Evolutionary conservation across 2,888 invertebrate species (phyloP).

Genomic region (Tuta absoluta): DNA sequence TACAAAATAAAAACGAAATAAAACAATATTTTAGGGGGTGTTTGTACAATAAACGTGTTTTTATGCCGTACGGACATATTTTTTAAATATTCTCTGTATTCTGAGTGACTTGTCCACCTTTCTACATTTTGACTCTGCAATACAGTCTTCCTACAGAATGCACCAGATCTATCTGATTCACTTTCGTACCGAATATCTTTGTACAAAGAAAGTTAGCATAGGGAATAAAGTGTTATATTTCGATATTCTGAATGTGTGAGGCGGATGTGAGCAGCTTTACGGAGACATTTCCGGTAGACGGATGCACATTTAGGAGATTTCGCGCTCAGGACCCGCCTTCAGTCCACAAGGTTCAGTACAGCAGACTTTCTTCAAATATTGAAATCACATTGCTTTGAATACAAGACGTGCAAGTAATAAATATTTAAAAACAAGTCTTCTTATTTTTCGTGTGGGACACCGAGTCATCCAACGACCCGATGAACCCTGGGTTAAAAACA

Average conservation of each 20-base stretch:
- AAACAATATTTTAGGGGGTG: too few relatives aligned
- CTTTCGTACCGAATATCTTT: background rate
- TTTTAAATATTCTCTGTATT: too few relatives aligned
- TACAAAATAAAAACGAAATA: too few relatives aligned
- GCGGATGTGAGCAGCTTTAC: slow-evolving; percentile 62
- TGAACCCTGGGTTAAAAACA: too few relatives aligned
- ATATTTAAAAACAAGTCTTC: slow-evolving; percentile 15
- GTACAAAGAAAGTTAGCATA: slow-evolving; percentile 16
- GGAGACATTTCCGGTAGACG: slow-evolving; percentile 67
- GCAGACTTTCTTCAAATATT: slow-evolving; percentile 59
- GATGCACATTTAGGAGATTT: slow-evolving; percentile 76
- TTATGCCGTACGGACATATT: too few relatives aligned
- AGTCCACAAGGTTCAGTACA: slow-evolving; percentile 64
- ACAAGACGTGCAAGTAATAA: slow-evolving; percentile 19
- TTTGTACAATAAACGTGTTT: too few relatives aligned
- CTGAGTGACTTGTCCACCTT: too few relatives aligned
- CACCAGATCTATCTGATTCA: too few relatives aligned
- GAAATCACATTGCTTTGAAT: slow-evolving; percentile 43
- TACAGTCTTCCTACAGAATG: background rate
- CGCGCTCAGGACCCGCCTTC: slow-evolving; percentile 54
- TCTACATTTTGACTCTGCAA: too few relatives aligned
- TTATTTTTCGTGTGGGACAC: too few relatives aligned
- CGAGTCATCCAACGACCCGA: too few relatives aligned
- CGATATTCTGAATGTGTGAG: slow-evolving; percentile 66
- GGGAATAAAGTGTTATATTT: slow-evolving; percentile 40